Base-by-base conservation (phyloP, 2,888 invertebrate genomes). In the Nebria salina region DNA sequence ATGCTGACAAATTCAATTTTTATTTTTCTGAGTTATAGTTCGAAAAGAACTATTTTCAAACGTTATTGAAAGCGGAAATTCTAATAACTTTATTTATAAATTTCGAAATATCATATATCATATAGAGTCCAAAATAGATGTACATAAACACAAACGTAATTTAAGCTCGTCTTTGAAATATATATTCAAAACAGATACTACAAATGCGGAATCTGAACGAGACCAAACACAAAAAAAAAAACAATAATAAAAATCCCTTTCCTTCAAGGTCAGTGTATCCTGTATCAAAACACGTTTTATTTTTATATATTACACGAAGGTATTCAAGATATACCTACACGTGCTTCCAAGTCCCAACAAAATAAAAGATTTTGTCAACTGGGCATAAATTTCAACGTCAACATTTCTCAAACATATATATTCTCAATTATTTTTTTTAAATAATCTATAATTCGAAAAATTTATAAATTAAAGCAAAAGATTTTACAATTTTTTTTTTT, bases 231-330 rank as follows among this genome's bases (percentile, higher is more conserved):
- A n/a, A n/a, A n/a, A 54, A 54, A 54, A 13, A 54, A 54, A 54
- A 54, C 6, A 54, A 54, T 54, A 8, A 54, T 54, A 54, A 54
- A 43, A 54, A 54, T 54, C 54, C 54, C 54, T 54, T 7, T 54
- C 13, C 54, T 54, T 54, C 54, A 54, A 54, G 54, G 54, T 54
- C 54, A 54, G 11, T 11, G 54, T 54, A 54, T 54, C 54, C 54
- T 11, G 54, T 54, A 54, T 54, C 54, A 54, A 54, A 54, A 54
- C 54, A 8, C 54, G 54, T 54, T 54, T 54, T 8, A 13, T 54
- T 54, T 54, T 54, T 54, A 54, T 54, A 54, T 54, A 54, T 54
- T 54, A 54, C 54, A 54, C 54, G 54, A 54, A 54, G 54, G 54
- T 54, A 54, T 54, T 8, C 54, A 8, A 54, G 54, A 54, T 54